Conservation (phyloP, 2,113 vertebrate genomes). For the Balaenoptera acutorostrata region DNA sequence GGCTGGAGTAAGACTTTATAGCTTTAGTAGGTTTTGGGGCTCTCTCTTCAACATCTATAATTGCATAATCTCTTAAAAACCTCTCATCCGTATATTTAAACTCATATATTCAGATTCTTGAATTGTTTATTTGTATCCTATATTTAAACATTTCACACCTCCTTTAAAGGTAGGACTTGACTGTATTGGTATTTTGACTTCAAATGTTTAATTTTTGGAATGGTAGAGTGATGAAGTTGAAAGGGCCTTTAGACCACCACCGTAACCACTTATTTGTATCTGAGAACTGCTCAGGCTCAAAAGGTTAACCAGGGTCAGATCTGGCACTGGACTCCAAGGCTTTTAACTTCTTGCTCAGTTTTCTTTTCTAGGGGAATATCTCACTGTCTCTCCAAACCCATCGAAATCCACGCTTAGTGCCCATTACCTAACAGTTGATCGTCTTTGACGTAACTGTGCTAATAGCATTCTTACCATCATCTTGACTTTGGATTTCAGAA, state of each 20-base stretch:
- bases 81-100: neutral
- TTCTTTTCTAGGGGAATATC: neutral
- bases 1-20: neutral
- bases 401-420: neutral
- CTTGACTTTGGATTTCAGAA: neutral
- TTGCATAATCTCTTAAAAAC: neutral
- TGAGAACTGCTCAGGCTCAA: neutral
- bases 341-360: neutral
- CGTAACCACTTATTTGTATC: neutral
- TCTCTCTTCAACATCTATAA: neutral
- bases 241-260: neutral
- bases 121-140: neutral
- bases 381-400: neutral
- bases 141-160: neutral
- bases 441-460: neutral
- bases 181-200: neutral
- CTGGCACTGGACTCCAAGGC: neutral
- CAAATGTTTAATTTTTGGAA: neutral
- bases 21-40: neutral
- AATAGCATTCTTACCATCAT: neutral
- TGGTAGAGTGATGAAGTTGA: neutral
- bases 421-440: neutral
- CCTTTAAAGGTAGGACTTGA: neutral
- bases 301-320: neutral
- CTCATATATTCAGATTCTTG: neutral